A percentile compares a stretch with the other conserved stretches of the same genome.
Conservation (phyloP, 2,797 vertebrate genomes). For the Scolopax rusticola region DNA sequence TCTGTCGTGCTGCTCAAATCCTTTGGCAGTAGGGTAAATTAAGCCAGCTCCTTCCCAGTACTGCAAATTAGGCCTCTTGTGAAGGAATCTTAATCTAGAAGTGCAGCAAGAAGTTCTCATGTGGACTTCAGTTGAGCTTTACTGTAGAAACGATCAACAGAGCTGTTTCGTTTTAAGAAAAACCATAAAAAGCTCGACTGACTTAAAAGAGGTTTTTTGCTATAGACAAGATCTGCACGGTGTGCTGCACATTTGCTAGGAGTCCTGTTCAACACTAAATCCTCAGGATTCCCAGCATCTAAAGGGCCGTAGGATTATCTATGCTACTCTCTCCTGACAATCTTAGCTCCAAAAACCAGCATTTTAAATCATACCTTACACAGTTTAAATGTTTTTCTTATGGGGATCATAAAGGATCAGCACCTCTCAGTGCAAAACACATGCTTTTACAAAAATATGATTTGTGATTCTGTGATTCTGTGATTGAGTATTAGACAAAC, state of each 20-base stretch:
- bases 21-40: background rate
- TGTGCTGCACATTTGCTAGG: background rate
- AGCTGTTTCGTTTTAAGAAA: background rate
- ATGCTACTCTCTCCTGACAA: background rate
- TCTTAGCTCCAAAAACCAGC: background rate
- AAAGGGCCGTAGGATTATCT: background rate
- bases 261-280: background rate
- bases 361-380: background rate
- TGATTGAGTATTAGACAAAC: background rate
- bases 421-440: background rate
- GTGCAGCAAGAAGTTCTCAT: background rate
- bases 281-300: background rate
- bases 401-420: background rate
- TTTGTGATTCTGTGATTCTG: no score
- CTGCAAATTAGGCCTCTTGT: background rate
- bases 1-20: background rate
- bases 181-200: background rate
- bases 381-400: background rate
- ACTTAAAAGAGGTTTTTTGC: background rate
- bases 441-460: background rate
- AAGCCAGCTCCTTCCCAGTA: background rate
- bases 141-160: background rate
- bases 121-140: background rate
- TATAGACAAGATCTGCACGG: background rate
- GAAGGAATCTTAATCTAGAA: background rate